phyloP scores from a whole-genome alignment of 1,140 invertebrate genomes.

The Drosophila rufa region DNA sequence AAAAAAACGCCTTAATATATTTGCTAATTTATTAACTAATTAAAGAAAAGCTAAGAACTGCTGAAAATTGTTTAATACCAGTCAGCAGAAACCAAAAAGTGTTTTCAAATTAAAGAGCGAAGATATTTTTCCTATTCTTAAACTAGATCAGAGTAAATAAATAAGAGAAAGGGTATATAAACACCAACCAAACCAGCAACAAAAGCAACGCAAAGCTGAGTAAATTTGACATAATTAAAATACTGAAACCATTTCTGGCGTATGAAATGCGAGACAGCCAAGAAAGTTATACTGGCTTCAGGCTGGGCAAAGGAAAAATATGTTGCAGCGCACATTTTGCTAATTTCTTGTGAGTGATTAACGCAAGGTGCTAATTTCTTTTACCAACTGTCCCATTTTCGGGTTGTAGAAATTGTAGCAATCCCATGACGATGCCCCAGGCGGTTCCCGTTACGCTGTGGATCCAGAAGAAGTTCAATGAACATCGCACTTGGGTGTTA shows the following conservation, averaged over 20 bases:
- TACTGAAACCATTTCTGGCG: slow-evolving; percentile 46
- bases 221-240: slow-evolving; percentile 81
- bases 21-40: too few species aligned
- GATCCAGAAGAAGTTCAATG: slow-evolving; percentile 63
- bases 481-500: slow-evolving; percentile 55
- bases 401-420: slow-evolving; percentile 23
- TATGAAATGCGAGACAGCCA: slow-evolving; percentile 49
- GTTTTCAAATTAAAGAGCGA: too few species aligned
- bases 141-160: neutral
- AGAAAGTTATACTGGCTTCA: slow-evolving; percentile 27
- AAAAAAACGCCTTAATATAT: too few species aligned
- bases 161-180: neutral
- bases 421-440: slow-evolving; percentile 14
- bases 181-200: slow-evolving; percentile 3
- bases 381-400: slow-evolving; percentile 64
- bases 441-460: slow-evolving; percentile 26
- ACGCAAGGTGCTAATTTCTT: slow-evolving; percentile 59
- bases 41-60: too few species aligned
- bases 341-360: slow-evolving; percentile 71
- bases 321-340: slow-evolving; percentile 45
- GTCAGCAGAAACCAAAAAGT: too few species aligned
- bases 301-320: slow-evolving; percentile 30
- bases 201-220: slow-evolving; percentile 37
- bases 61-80: too few species aligned
- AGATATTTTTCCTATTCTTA: too few species aligned